Conservation (phyloP, 2,113 vertebrate genomes). For the Rhagologus leucostigma region DNA sequence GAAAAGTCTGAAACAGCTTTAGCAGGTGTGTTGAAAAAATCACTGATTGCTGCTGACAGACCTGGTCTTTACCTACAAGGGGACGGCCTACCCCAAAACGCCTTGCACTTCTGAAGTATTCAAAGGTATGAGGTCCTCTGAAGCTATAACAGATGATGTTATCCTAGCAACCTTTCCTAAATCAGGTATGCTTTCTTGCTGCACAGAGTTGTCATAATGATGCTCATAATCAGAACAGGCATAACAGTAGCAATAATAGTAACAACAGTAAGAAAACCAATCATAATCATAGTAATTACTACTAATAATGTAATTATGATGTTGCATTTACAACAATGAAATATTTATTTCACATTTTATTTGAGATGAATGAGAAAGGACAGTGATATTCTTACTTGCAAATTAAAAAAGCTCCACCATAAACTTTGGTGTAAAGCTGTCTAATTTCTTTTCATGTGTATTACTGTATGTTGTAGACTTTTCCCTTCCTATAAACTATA, state of each 20-base stretch:
- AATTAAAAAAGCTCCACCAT: background rate
- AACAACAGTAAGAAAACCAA: background rate
- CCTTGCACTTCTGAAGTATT: conserved; percentile 43
- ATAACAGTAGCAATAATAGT: background rate
- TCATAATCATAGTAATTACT: background rate
- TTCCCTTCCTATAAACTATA: background rate
- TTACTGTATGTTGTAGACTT: background rate
- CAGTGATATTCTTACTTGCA: background rate
- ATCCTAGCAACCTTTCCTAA: conserved; percentile 67
- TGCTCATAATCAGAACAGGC: background rate
- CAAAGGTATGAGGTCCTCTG: conserved; percentile 5
- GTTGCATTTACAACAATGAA: background rate
- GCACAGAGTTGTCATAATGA: background rate
- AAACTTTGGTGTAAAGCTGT: background rate
- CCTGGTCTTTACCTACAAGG: conserved; percentile 28
- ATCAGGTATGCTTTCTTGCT: conserved; percentile 33
- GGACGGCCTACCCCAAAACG: background rate
- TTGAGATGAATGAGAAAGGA: background rate
- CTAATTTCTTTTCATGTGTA: background rate
- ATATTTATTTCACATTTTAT: background rate
- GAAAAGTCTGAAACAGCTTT: background rate
- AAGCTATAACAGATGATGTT: conserved; percentile 44
- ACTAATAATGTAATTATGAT: background rate
- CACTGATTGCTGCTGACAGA: background rate
- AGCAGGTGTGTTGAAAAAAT: background rate